Base-by-base conservation (phyloP, 2,888 invertebrate species). In the Harpagoxenus sublaevis region DNA sequence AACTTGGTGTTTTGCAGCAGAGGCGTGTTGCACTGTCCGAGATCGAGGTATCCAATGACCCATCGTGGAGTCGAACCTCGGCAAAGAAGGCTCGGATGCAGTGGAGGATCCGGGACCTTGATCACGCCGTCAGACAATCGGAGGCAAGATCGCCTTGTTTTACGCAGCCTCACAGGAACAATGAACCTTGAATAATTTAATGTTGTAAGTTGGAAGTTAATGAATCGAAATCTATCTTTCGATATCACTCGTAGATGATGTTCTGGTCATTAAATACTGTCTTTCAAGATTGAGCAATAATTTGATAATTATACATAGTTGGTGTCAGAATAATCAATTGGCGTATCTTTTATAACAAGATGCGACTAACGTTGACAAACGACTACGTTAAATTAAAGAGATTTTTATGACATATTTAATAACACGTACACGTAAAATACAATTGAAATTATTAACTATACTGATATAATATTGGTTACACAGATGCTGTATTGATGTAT, bases 81-180 rank as follows among this genome's bases (percentile, higher is more conserved):
- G 9, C 23, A 15, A 70, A 31, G 78, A 78, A 70, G 28, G 31
- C 81, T 73, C 60, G n/a, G 31, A 66, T 75, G 51, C 39, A 84
- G 28, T 68, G 53, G 9, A 79, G 55, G 31, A 79, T 78, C 60
- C 3, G 18, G 6, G 48, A 83, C 89, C 88, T 89, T 89, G 84
- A 83, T 89, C 31, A 63, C 60, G 10, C 31, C 42, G 18, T n/a
- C 57, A 10, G 42, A 0, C 28, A 2, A 60, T 45, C 55, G 6
- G 15, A 51, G 9, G 12, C 45, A 78, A 78, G 68, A 55, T n/a
- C 12, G 0, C 8, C 3, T 9, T 42, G 10, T 18, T 35, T 10
- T 18, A 3, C 10, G 12, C 2, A 8, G 3, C 8, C 10, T 4
- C 3, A 35, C 23, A 39, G 2, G 0, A 74, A 23, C 28, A 55